Percentiles rank a stretch among this genome's conserved stretches.
Conservation (phyloP, 2,113 vertebrate genomes). For the Myotis brandtii region DNA sequence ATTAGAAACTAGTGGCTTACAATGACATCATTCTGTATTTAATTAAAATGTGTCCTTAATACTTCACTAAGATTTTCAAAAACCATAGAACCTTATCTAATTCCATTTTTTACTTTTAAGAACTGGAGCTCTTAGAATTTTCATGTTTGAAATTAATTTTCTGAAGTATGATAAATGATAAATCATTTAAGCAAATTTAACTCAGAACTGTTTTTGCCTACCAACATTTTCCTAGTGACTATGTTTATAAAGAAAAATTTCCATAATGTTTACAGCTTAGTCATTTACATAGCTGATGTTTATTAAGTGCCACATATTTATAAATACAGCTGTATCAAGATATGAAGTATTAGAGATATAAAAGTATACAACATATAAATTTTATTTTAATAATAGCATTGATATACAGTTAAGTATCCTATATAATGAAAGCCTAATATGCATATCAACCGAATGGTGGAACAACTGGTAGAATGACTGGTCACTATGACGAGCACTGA, state of each 20-base stretch:
- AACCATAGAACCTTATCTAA: neutral
- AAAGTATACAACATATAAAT: neutral
- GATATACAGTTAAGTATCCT: neutral
- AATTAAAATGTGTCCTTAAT: conserved; percentile 74
- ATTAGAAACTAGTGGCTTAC: conserved; percentile 66
- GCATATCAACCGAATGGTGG: too few species aligned
- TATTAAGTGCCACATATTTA: neutral
- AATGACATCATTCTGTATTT: conserved; percentile 79
- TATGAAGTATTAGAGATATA: neutral
- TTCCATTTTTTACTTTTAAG: conserved; percentile 60
- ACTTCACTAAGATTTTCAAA: neutral
- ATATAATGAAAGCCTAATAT: too few species aligned
- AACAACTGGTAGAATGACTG: too few species aligned
- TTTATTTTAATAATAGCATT: neutral
- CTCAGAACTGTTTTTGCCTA: conserved; percentile 21
- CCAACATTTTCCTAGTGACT: neutral
- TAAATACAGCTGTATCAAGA: neutral
- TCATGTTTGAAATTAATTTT: conserved; percentile 50
- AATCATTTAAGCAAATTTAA: conserved; percentile 25
- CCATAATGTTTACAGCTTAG: neutral
- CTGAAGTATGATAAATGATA: conserved; percentile 1
- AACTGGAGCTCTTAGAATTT: conserved; percentile 21
- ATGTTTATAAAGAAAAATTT: neutral
- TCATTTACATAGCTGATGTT: neutral
- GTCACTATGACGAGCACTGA: too few species aligned